Evolutionary conservation across 2,797 vertebrate genomes (phyloP), one percentile per base, ranked within the genome.

Genomic region (Acanthurus lineatus): DNA sequence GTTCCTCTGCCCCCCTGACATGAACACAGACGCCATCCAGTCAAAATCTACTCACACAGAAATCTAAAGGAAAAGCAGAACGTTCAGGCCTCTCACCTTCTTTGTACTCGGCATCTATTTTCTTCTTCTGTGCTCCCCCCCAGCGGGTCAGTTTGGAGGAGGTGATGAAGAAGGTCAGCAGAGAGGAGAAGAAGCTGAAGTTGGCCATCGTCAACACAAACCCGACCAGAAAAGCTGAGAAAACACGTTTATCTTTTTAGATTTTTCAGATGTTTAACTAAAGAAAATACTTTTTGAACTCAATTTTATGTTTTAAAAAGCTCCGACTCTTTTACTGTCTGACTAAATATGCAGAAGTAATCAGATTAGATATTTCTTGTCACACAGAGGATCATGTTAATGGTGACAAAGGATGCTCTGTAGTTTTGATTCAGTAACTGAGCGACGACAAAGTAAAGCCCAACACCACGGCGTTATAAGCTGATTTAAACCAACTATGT

Each of bases 151-250:
- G 96, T 93, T 95, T 97, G 79, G 96, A 97, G 79, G 97, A 99
- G 72, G 97, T 97, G 89, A 97, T 65, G 88, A 98, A 99, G 94
- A 99, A 99, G 15, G 94, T 91, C 66, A 98, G 81, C 89, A 99
- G 93, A 49, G 97, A 90, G 9, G 94, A 94, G 92, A 97, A 97
- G 94, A 99, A 99, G 93, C 98, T 99, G 83, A 94, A 95, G 95
- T 99, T 99, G 84, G 98, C 97, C 92, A 99, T 95, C 16, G 96
- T 97, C 81, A 99, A 88, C 88, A 98, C 95, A 74, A 99, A 98
- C 47, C 98, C 98, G 51, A 99, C 97, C 70, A 99, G 92, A 19
- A 99, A 84, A 10, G 96, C 98, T 99, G 89, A 56, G 81, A 81
- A 60, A 81, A 73, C 14, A 69, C 14, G 20, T 19, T 16, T 5